phyloP scores from a whole-genome alignment of 2,113 vertebrate genomes.

The Regulus satrapa region DNA sequence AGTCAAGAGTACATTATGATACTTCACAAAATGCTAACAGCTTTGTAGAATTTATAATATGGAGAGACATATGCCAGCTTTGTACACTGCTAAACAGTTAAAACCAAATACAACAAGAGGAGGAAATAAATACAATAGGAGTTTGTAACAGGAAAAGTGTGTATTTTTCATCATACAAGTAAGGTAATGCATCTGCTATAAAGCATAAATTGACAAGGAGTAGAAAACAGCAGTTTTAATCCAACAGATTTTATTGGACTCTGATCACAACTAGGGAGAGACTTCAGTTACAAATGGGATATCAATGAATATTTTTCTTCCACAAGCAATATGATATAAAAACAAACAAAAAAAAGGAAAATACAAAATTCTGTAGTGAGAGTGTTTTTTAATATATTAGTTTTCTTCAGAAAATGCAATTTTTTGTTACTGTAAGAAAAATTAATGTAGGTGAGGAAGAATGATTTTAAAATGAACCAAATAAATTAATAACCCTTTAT shows the following conservation, averaged over 20 bases:
- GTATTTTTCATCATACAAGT: background rate
- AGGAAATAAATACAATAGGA: background rate
- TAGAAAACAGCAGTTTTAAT: background rate
- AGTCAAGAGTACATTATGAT: conserved; percentile 70
- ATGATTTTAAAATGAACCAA: background rate
- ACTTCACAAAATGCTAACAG: conserved; percentile 59
- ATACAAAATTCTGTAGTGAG: background rate
- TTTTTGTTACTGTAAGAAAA: background rate
- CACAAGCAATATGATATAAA: background rate
- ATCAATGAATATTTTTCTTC: background rate
- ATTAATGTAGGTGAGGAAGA: background rate
- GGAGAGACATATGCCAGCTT: conserved; percentile 54
- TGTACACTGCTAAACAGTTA: conserved; percentile 19
- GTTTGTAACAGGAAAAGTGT: background rate
- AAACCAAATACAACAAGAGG: conserved; percentile 10
- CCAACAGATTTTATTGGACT: background rate
- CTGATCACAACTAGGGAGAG: background rate
- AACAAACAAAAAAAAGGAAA: background rate
- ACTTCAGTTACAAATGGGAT: background rate
- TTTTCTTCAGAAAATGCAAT: background rate
- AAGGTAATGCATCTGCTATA: background rate
- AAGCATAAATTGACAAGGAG: background rate
- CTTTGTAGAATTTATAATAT: conserved; percentile 70
- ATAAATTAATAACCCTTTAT: background rate
- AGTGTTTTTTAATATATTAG: background rate